Evolutionary conservation across 2,888 invertebrate species (phyloP).

Genomic region (Trachelus troglodyta): DNA sequence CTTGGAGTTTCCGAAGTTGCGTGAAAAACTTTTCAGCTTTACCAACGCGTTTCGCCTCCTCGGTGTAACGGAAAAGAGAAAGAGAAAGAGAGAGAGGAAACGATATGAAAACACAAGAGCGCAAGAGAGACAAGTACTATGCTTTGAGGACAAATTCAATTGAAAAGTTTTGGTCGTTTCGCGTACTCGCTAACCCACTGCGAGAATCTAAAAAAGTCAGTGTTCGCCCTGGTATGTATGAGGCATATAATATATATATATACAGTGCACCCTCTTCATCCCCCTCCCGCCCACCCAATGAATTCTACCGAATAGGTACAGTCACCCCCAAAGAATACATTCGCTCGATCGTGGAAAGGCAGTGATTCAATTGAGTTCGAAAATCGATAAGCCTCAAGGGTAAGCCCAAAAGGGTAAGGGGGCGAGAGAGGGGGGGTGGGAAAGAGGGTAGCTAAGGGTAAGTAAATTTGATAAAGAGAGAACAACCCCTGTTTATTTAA

Average conservation of each 20-base stretch:
- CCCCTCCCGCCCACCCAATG: neutral
- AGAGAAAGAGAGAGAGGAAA: neutral
- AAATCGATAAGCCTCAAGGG: constrained; percentile 15
- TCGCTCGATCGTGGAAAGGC: neutral
- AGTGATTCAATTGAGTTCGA: neutral
- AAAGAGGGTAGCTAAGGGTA: neutral
- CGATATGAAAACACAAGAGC: neutral
- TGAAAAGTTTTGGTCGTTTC: neutral
- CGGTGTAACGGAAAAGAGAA: neutral
- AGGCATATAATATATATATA: neutral
- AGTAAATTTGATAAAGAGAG: constrained; percentile 8
- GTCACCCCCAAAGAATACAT: neutral
- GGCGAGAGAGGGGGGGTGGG: neutral
- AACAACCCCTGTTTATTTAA: constrained; percentile 16
- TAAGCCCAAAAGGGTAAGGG: neutral
- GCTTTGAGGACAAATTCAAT: neutral
- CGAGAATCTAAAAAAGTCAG: neutral
- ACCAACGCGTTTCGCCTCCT: neutral
- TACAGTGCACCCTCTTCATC: too few relatives aligned
- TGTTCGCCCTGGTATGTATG: neutral
- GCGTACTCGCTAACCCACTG: neutral
- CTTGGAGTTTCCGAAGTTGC: neutral
- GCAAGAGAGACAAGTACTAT: neutral
- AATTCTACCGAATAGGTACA: neutral
- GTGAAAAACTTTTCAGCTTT: neutral